Base-by-base conservation (phyloP, 2,888 invertebrate genomes). In the Phengaris arion region DNA sequence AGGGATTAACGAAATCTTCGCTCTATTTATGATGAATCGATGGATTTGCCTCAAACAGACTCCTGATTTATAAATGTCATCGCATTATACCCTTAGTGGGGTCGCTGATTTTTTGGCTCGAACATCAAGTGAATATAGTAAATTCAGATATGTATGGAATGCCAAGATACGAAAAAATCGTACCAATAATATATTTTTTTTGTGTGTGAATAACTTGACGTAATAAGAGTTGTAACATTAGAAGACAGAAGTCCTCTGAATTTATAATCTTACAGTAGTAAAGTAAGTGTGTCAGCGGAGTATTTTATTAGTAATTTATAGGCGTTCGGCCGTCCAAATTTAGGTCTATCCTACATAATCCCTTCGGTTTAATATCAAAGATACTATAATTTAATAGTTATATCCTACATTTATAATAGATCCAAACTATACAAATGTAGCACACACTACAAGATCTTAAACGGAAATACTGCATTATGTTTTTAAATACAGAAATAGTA, bases 1-100 rank as follows among this genome's bases (percentile, higher is more conserved):
- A 76, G 45, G 74, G 57, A 68, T 72, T 72, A 72, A 72, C 72
- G 54, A 5, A 70, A 54, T 72, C 72, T 72, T 72, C 72, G 54
- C 48, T 70, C 15, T 72, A 72, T 72, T 54, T 52, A 54, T 54
- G 72, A 72, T 72, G 72, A 72, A 72, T 72, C 72, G 72, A 72
- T 35, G 52, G 72, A 54, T 72, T 70, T 70, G 70, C 51, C 10
- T 70, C 10, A 70, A 48, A 48, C 70, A 70, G 15, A 70, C 15
- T 15, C 15, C 48, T 70, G 51, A 48, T 48, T 15, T 70, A 70
- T 70, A 22, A 45, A 51, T 51, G 46, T 45, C 69, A 12, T 70
- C 15, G 70, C 48, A 51, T 70, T 15, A 70, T 51, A 51, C 10
- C 15, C 15, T 51, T 48, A 48, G 70, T 10, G 9, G 9, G 48